Conservation (phyloP, 1,140 invertebrate species). For the Pteromalus puparum region DNA sequence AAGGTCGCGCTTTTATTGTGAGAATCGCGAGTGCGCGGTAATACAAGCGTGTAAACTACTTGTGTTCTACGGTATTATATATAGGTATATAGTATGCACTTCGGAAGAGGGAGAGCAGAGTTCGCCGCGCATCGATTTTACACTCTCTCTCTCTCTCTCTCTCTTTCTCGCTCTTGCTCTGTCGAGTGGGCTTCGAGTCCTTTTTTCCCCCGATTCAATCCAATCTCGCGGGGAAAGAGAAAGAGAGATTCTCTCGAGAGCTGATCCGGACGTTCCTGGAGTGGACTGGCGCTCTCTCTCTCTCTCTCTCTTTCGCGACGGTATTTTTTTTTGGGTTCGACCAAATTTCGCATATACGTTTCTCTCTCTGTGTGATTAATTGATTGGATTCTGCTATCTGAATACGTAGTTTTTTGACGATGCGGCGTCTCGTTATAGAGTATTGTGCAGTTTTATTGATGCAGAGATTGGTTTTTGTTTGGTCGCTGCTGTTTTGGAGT, state of each 20-base stretch:
- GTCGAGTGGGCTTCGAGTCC: neutral
- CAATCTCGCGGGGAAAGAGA: neutral
- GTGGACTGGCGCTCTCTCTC: neutral
- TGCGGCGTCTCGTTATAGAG: too few relatives aligned
- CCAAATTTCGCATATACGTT: neutral
- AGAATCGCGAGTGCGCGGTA: neutral
- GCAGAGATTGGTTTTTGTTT: too few relatives aligned
- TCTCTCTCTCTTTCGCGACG: neutral
- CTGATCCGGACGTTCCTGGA: neutral
- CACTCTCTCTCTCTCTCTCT: neutral
- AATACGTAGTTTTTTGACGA: too few relatives aligned
- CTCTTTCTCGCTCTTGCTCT: too few relatives aligned
- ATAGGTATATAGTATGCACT: neutral
- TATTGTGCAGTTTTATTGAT: too few relatives aligned
- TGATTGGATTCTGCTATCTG: neutral
- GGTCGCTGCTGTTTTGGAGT: too few relatives aligned
- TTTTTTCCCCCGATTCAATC: neutral
- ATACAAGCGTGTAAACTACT: neutral
- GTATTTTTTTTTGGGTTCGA: neutral
- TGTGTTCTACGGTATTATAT: neutral
- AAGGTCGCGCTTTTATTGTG: too few relatives aligned
- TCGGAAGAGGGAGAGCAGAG: neutral
- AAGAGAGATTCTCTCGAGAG: neutral
- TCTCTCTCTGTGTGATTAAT: neutral
- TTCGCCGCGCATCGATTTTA: slow-evolving; percentile 3